These are phyloP conservation scores for Conus ventricosus DNA, from an alignment of 1,140 invertebrate species.

Conservation along the genomic window DNA sequence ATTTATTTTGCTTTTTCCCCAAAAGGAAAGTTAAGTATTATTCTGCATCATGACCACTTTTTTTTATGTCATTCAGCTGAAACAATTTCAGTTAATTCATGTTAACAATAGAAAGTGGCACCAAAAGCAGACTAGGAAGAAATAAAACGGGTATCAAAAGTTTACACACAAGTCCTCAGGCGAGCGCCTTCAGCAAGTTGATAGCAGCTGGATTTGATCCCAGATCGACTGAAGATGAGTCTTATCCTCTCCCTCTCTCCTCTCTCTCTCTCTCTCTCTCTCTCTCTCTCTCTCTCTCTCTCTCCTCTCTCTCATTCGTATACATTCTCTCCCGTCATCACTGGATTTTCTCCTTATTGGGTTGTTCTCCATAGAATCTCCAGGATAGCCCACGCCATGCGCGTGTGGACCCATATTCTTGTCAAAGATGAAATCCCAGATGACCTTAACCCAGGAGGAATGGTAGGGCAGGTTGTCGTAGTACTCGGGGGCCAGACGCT, in stretches of 20 bases:
- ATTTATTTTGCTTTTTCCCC: no score
- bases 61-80: no score
- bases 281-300: neutral
- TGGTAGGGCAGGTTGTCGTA: constrained; percentile 96
- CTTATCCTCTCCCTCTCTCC: no score
- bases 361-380: constrained; percentile 31
- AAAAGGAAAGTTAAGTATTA: no score
- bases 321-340: neutral
- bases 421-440: constrained; percentile 73
- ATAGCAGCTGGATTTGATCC: neutral
- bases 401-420: constrained; percentile 69
- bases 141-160: no score
- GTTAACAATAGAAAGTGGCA: no score
- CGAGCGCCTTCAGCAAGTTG: neutral
- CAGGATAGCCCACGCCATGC: constrained; percentile 57
- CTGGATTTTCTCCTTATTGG: constrained; percentile 32
- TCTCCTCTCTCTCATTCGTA: neutral
- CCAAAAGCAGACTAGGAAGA: no score
- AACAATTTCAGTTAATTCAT: no score
- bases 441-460: constrained; percentile 87
- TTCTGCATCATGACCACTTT: no score
- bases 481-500: constrained; percentile 94
- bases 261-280: neutral
- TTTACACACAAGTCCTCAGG: no score
- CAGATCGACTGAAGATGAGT: neutral